phyloP scores from a whole-genome alignment of 2,797 vertebrate genomes.

The Meriones psammophilus region DNA sequence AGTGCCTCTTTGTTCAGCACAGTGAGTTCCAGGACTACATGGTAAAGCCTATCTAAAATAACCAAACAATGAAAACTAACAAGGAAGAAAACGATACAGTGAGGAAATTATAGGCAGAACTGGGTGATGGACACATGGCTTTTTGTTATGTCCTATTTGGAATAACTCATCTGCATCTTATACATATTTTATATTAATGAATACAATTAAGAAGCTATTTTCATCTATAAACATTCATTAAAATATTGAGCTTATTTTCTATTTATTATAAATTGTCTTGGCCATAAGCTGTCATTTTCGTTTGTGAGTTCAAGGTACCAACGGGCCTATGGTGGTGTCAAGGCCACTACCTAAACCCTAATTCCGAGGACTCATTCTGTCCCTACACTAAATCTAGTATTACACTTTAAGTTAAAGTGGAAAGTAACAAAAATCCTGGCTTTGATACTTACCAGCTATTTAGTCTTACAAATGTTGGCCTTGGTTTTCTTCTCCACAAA shows the following conservation, averaged over 20 bases:
- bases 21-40: background rate
- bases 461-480: background rate
- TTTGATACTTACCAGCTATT: background rate
- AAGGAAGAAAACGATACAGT: background rate
- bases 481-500: slow-evolving; percentile 34
- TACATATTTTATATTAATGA: background rate
- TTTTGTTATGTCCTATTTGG: background rate
- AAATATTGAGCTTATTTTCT: background rate
- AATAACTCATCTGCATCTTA: background rate
- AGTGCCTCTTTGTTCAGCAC: background rate
- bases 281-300: background rate
- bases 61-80: background rate
- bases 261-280: background rate
- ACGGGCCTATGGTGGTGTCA: background rate
- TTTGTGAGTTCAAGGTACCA: background rate
- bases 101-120: slow-evolving; percentile 5
- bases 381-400: background rate
- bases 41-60: background rate
- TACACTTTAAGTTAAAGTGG: background rate
- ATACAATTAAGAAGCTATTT: background rate
- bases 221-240: background rate
- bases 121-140: background rate
- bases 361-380: background rate
- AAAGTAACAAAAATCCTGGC: background rate
- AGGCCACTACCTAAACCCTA: background rate